These are phyloP conservation scores for Micronisus gabar DNA, from an alignment of 2,113 vertebrate genomes.

Conservation along the genomic window DNA sequence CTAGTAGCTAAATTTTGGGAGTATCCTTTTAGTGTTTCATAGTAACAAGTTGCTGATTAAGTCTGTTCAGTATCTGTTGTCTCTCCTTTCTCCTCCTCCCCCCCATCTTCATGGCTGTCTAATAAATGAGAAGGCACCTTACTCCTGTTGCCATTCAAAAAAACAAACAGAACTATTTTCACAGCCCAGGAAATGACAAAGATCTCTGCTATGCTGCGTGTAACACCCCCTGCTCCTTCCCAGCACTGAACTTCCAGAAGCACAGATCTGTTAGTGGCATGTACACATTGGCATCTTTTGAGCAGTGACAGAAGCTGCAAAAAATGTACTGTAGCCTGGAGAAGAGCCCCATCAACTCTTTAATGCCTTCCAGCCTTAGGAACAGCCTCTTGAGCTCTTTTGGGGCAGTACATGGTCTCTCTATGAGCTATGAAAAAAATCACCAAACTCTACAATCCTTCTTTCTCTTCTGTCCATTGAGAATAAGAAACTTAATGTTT, in stretches of 20 bases:
- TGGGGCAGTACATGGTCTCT: background rate
- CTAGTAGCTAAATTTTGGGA: background rate
- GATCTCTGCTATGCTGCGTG: background rate
- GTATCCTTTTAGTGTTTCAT: background rate
- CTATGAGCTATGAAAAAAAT: background rate
- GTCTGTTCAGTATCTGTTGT: accelerated
- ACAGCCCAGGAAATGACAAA: background rate
- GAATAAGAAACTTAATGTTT: background rate
- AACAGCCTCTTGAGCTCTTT: background rate
- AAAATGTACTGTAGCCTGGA: background rate
- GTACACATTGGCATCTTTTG: background rate
- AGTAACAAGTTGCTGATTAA: background rate
- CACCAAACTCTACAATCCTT: background rate
- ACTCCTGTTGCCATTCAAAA: background rate
- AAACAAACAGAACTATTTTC: background rate
- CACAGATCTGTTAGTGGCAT: background rate
- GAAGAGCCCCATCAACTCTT: background rate
- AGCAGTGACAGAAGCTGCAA: background rate
- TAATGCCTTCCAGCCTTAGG: background rate
- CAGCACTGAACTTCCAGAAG: background rate
- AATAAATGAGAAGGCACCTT: background rate
- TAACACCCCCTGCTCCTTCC: background rate
- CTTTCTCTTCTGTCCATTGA: background rate
- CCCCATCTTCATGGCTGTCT: background rate
- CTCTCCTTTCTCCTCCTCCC: background rate